Evolutionary conservation across 2,888 invertebrate species (phyloP), one percentile per base, ranked within the genome.

Genomic region (Polydrusus cervinus): DNA sequence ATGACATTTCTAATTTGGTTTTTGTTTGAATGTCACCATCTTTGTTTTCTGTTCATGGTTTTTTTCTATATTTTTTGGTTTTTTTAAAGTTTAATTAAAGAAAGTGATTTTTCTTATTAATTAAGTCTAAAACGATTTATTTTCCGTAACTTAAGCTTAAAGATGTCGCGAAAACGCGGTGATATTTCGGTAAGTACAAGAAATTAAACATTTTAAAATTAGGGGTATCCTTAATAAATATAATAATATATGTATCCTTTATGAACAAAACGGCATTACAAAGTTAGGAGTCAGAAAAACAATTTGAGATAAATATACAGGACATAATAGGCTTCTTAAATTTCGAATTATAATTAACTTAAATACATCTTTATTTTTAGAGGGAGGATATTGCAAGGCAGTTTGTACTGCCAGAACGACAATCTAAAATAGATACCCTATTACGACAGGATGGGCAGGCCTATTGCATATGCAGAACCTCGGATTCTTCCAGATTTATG

Each of bases 401-500:
- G 84, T 97, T 96, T 85, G 92, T 95, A 84, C 87, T 97, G 73
- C 96, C 97, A 0, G 97, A 97, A 85, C 90, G 97, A 51, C 95
- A 96, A 85, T 96, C 96, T 25, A 96, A 96, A 89, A 96, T 96
- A 75, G 95, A 95, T 11, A 93, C 95, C 2, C 89, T 96, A 71
- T 88, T 96, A 62, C 95, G 95, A 85, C 95, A 96, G 87, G 96
- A 95, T 85, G 95, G 95, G 7, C 95, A 96, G 88, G 95, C 95
- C 0, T 99, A 98, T 86, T 99, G 98, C 85, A 94, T 98, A 81
- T 98, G 98, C 85, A 91, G 97, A 53, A 95, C 97, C 8, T 95
- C 97, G 0, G 98, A 98, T 85, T 96, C 96, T 80, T 95, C 95
- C 0, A 90, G 97, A 62, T 98, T 98, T 87, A 98, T 98, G 98